Conservation (phyloP, 2,888 invertebrate genomes). For the Syritta pipiens region DNA sequence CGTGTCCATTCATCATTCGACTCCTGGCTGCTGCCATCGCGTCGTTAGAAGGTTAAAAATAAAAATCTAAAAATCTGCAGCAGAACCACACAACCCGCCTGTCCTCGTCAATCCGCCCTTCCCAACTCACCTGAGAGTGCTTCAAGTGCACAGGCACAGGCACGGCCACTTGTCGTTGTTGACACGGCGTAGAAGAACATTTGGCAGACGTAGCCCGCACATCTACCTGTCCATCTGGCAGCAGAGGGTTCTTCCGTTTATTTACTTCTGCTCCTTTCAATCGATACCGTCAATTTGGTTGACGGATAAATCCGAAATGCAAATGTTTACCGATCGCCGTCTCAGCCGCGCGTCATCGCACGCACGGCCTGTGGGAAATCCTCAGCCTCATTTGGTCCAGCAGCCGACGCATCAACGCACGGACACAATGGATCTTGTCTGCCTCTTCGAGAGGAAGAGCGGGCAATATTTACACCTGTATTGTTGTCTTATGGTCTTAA, state of each 20-base stretch:
- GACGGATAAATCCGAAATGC: constrained; percentile 67
- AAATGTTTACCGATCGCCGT: constrained; percentile 52
- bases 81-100: too few relatives aligned
- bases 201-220: constrained; percentile 16
- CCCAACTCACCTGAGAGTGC: too few relatives aligned
- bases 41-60: too few relatives aligned
- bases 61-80: too few relatives aligned
- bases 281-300: constrained; percentile 68
- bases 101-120: too few relatives aligned
- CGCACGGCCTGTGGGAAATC: too few relatives aligned
- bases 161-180: constrained; percentile 47
- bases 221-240: constrained; percentile 56
- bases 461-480: constrained; percentile 55
- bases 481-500: constrained; percentile 56
- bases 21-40: too few relatives aligned
- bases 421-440: not conserved
- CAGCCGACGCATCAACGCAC: not conserved
- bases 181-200: constrained; percentile 23
- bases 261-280: constrained; percentile 45
- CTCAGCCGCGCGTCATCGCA: too few relatives aligned
- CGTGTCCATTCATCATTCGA: too few relatives aligned
- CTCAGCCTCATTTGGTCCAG: too few relatives aligned
- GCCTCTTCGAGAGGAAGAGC: too few relatives aligned
- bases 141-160: too few relatives aligned
- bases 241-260: constrained; percentile 38